These are phyloP conservation scores for Drosophila sturtevanti DNA, from an alignment of 1,140 invertebrate species.

Conservation along the genomic window DNA sequence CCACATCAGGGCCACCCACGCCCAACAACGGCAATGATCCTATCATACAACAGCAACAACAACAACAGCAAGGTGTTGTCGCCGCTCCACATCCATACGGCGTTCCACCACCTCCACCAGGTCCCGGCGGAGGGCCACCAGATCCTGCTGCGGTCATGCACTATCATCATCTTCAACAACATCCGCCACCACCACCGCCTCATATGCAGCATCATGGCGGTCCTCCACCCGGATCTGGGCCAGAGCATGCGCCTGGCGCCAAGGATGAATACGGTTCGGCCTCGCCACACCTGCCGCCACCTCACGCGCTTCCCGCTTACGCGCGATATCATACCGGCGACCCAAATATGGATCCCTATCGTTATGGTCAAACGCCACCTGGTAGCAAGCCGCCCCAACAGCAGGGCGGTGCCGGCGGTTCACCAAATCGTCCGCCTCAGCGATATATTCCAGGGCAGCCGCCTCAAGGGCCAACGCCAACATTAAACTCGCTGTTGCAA, in stretches of 20 bases:
- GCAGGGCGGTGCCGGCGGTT: conserved; percentile 60
- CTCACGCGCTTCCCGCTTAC: conserved; percentile 72
- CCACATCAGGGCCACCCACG: conserved; percentile 69
- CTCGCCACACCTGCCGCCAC: conserved; percentile 70
- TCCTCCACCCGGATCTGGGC: conserved; percentile 52
- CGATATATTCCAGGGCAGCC: conserved; percentile 82
- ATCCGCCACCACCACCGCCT: conserved; percentile 69
- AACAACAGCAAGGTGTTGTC: conserved; percentile 49
- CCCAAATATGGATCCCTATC: conserved; percentile 81
- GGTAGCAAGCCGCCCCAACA: conserved; percentile 60
- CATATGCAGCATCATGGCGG: conserved; percentile 69
- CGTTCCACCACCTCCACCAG: conserved; percentile 60
- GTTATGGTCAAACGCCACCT: conserved; percentile 72
- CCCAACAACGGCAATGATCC: conserved; percentile 73
- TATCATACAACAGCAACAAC: conserved; percentile 37
- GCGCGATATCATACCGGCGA: conserved; percentile 73
- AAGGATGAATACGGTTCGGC: conserved; percentile 72
- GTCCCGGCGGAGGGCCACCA: conserved; percentile 55
- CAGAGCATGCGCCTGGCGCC: conserved; percentile 63
- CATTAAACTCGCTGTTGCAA: conserved; percentile 94
- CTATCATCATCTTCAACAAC: conserved; percentile 68
- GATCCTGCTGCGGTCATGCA: conserved; percentile 74
- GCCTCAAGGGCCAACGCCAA: conserved; percentile 93
- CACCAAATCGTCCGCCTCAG: conserved; percentile 78
- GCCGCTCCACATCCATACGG: conserved; percentile 69